Evolutionary conservation across 2,888 invertebrate genomes (phyloP).

Genomic region (Ophion obscuratus): DNA sequence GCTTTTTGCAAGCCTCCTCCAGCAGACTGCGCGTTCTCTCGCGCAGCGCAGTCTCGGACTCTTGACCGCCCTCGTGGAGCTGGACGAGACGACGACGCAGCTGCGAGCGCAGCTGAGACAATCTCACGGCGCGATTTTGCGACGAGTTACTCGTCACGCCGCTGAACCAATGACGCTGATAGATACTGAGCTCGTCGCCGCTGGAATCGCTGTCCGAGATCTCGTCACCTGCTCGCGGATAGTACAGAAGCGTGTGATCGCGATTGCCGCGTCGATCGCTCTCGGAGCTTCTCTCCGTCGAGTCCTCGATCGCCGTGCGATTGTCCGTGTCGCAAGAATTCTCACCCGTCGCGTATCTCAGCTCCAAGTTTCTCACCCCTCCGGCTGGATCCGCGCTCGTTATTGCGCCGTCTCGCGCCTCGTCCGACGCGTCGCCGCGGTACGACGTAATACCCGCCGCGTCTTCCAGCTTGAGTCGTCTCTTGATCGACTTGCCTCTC

Average conservation of each 20-base stretch:
- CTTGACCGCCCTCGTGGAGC: constrained; percentile 79
- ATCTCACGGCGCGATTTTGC: constrained; percentile 78
- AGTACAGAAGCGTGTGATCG: constrained; percentile 82
- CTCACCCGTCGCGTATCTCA: constrained; percentile 72
- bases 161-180: constrained; percentile 84
- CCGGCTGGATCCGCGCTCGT: constrained; percentile 52
- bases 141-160: constrained; percentile 76
- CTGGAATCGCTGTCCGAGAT: constrained; percentile 84
- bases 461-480: constrained; percentile 74
- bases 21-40: constrained; percentile 77
- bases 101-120: constrained; percentile 82
- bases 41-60: constrained; percentile 76
- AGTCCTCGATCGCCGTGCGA: constrained; percentile 70
- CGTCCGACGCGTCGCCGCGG: constrained; percentile 28
- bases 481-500: constrained; percentile 79
- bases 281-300: constrained; percentile 69
- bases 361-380: constrained; percentile 69
- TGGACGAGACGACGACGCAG: constrained; percentile 85
- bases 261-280: constrained; percentile 74
- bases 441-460: constrained; percentile 66
- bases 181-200: constrained; percentile 81
- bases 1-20: constrained; percentile 75
- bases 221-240: constrained; percentile 83
- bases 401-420: constrained; percentile 17
- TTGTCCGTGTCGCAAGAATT: constrained; percentile 56